A percentile compares a stretch with the other conserved stretches of the same genome.
phyloP scores from a whole-genome alignment of 92 coral and sea anemone species.

The Desmophyllum pertusum region DNA sequence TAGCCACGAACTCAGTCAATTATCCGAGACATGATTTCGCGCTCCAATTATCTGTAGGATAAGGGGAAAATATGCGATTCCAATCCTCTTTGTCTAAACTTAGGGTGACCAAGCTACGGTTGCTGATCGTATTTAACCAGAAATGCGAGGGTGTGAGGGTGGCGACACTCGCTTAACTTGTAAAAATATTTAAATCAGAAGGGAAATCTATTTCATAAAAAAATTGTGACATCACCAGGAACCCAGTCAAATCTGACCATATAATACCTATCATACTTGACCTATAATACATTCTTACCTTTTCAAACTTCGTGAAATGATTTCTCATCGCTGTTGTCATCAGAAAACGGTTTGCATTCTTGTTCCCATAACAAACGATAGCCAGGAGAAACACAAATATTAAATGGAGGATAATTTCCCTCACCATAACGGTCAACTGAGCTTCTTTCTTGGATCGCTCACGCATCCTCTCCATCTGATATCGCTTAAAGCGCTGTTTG shows the following conservation, averaged over 20 bases:
- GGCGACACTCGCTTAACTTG: too few species aligned
- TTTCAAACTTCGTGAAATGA: conserved; percentile 27
- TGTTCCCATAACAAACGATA: conserved; percentile 48
- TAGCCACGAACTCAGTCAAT: too few species aligned
- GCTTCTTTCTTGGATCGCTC: conserved; percentile 31
- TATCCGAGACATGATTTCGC: too few species aligned
- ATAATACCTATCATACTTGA: neutral
- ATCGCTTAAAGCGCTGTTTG: conserved; percentile 39
- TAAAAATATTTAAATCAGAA: too few species aligned
- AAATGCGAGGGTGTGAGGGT: too few species aligned
- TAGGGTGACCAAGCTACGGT: too few species aligned
- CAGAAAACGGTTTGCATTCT: conserved; percentile 29
- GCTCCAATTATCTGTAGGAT: too few species aligned
- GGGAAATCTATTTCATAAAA: too few species aligned
- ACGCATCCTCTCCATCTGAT: conserved; percentile 35
- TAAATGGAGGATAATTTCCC: conserved; percentile 28
- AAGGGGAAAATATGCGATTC: too few species aligned
- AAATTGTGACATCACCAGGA: neutral
- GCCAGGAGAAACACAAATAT: conserved; percentile 39
- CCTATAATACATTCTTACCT: conserved; percentile 8
- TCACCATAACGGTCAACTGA: conserved; percentile 18
- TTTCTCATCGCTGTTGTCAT: conserved; percentile 31
- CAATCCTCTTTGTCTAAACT: too few species aligned
- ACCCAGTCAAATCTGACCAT: neutral
- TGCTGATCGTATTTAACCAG: too few species aligned